A percentile compares a stretch with the other conserved stretches of the same genome.
These are phyloP conservation scores for Lasioglossum vierecki DNA, from an alignment of 2,888 invertebrate genomes.

Conservation along the genomic window DNA sequence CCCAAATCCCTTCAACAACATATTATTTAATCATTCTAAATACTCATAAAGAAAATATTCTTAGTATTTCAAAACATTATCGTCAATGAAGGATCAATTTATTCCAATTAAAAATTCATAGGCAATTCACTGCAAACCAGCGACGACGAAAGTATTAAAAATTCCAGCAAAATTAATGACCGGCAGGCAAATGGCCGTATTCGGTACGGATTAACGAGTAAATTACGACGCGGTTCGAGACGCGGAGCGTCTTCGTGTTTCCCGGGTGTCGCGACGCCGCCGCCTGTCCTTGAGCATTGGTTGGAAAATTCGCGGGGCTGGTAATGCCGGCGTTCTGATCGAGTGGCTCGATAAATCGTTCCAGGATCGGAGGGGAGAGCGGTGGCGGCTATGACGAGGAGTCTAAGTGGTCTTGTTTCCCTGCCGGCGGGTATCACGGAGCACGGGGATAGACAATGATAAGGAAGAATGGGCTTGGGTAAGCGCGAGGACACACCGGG, in stretches of 20 bases:
- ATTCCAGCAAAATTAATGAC: neutral
- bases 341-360: conserved; percentile 45
- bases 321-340: conserved; percentile 40
- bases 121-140: too few relatives aligned
- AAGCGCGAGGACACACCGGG: conserved; percentile 66
- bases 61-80: too few relatives aligned
- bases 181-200: neutral
- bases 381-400: conserved; percentile 53
- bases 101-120: too few relatives aligned
- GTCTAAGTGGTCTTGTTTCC: conserved; percentile 45
- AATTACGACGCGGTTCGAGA: neutral
- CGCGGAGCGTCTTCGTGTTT: neutral
- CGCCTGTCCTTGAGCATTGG: neutral
- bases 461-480: conserved; percentile 71
- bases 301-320: conserved; percentile 36
- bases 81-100: too few relatives aligned
- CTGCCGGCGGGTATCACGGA: conserved; percentile 50
- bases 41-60: neutral
- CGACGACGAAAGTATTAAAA: too few relatives aligned
- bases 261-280: neutral
- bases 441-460: conserved; percentile 71
- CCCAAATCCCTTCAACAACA: neutral
- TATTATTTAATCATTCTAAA: neutral
- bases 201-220: neutral
- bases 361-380: conserved; percentile 7